Conservation (phyloP, 2,888 invertebrate species). For the Drosophila parthenogenetica region DNA sequence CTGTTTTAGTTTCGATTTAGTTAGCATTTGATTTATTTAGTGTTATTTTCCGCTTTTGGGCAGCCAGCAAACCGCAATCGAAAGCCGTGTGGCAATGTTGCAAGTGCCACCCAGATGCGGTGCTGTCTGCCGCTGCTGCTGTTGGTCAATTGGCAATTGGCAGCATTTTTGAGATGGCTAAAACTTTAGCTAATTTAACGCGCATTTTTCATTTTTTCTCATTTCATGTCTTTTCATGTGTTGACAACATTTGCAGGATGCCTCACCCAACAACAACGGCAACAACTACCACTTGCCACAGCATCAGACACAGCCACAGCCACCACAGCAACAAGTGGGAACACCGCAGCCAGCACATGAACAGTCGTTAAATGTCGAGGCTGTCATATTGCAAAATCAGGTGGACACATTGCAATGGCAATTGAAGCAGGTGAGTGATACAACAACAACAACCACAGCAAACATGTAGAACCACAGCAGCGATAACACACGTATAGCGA, state of each 20-base stretch:
- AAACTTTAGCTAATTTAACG: constrained; percentile 65
- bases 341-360: constrained; percentile 52
- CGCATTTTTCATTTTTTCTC: constrained; percentile 45
- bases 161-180: constrained; percentile 71
- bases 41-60: constrained; percentile 63
- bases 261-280: constrained; percentile 64
- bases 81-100: constrained; percentile 17
- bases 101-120: constrained; percentile 48
- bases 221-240: constrained; percentile 38
- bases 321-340: constrained; percentile 38
- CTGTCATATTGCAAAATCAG: constrained; percentile 88
- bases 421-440: constrained; percentile 87
- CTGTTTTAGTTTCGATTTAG: constrained; percentile 22
- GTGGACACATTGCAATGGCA: constrained; percentile 90
- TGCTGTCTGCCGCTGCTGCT: constrained; percentile 3
- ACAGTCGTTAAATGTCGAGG: constrained; percentile 86
- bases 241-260: constrained; percentile 74
- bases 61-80: constrained; percentile 33
- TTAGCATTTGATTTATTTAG: constrained; percentile 14
- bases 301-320: constrained; percentile 35
- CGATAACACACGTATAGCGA: constrained; percentile 11
- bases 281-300: constrained; percentile 40
- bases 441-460: not conserved
- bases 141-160: constrained; percentile 25
- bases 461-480: not conserved